Evolutionary conservation across 2,888 invertebrate genomes (phyloP), one percentile per base, ranked within the genome.

Genomic region (Piscicola geometra): DNA sequence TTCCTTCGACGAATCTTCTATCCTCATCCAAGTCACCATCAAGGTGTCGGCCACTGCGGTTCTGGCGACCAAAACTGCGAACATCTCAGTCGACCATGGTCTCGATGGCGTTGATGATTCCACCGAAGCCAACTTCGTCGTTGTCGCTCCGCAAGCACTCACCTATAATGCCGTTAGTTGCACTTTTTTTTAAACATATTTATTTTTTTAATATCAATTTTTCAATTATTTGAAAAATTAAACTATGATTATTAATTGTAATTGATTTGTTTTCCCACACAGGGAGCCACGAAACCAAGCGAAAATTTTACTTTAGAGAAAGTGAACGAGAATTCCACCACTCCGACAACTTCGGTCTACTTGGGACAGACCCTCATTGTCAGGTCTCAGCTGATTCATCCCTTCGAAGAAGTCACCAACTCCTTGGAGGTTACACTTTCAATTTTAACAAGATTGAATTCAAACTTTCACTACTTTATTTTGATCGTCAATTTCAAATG

Each of bases 271-370:
- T n/a, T 64, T 15, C 30, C 5, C 36, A 35, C 21, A 47, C 72
- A 76, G 76, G 60, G 60, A 41, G 71, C 71, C 30, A 35, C 75
- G 3, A 1, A 47, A 2, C 76, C 77, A 5, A 33, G 33, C 15
- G 72, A 76, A 35, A 67, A n/a, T 25, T 77, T 76, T 64, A 71
- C 66, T 30, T 75, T 79, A n/a, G 73, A 81, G 18, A 73, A 79
- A 9, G 78, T 82, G 9, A 78, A 78, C 25, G 68, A 72, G n/a
- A 76, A 76, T 25, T 71, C 72, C 28, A 73, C 75, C 9, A 67
- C 52, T n/a, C 36, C 64, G 15, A 70, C 56, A 25, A 68, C 28
- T 32, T 35, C 56, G 5, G 32, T 75, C 67, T 64, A 75, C 68
- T 36, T 28, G 67, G 76, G 76, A 36, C 56, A 76, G 68, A 73